These are phyloP conservation scores for Xestia rhomboidea DNA, from an alignment of 2,888 invertebrate genomes.

Conservation along the genomic window DNA sequence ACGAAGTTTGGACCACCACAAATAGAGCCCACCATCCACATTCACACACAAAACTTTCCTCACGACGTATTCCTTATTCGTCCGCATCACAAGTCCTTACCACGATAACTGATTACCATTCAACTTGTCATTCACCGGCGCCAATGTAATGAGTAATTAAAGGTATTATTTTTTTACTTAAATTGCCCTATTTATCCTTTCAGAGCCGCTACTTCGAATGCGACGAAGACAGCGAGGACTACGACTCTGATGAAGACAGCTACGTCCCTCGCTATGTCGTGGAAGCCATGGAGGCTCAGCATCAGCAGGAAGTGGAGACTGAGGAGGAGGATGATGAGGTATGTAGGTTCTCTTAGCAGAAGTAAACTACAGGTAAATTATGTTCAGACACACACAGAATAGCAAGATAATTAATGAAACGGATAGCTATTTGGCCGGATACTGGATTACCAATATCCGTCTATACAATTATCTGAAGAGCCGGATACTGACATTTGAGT, in stretches of 20 bases:
- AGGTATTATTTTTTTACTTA: no score
- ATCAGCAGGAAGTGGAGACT: conserved; percentile 60
- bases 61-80: no score
- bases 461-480: not conserved
- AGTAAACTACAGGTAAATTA: not conserved
- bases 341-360: not conserved
- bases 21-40: no score
- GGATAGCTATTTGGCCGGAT: not conserved
- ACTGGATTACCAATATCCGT: not conserved
- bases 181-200: not conserved
- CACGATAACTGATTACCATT: no score
- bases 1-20: no score
- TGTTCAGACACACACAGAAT: no score
- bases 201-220: conserved; percentile 88
- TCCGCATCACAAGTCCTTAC: no score
- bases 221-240: conserved; percentile 81
- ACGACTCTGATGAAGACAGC: conserved; percentile 78
- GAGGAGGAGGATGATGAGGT: conserved; percentile 72
- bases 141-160: no score
- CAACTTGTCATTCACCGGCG: no score
- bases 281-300: conserved; percentile 64
- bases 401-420: not conserved
- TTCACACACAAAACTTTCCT: no score
- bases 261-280: conserved; percentile 69
- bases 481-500: not conserved